These are phyloP conservation scores for Saccostrea cuccullata DNA, from an alignment of 1,140 invertebrate genomes.

Conservation along the genomic window DNA sequence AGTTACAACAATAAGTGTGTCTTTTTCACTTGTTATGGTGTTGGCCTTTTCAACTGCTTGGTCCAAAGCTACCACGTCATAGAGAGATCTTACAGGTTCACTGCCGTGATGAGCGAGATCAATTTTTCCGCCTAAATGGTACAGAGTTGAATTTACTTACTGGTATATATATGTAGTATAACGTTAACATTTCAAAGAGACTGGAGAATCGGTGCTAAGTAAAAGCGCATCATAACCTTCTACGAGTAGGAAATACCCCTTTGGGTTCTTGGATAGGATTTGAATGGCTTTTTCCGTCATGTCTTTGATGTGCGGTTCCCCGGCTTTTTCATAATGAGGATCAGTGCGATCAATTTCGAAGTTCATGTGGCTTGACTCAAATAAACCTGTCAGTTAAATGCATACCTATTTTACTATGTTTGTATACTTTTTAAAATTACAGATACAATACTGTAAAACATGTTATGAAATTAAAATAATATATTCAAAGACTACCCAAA, in stretches of 20 bases:
- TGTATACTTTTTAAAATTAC: neutral
- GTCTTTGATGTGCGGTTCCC: slow-evolving; percentile 84
- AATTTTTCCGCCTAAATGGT: slow-evolving; percentile 81
- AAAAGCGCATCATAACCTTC: slow-evolving; percentile 83
- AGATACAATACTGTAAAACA: neutral
- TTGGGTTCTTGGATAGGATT: slow-evolving; percentile 86
- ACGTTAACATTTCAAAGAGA: no score
- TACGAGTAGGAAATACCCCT: slow-evolving; percentile 93
- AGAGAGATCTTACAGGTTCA: slow-evolving; percentile 86
- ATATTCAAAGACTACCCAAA: slow-evolving; percentile 63
- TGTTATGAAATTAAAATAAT: neutral
- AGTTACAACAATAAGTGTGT: slow-evolving; percentile 93
- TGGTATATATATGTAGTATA: no score
- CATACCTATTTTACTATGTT: neutral
- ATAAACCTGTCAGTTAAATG: slow-evolving; percentile 79
- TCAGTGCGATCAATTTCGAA: slow-evolving; percentile 86
- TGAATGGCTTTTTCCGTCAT: slow-evolving; percentile 93
- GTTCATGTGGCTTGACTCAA: slow-evolving; percentile 87
- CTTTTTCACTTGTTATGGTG: slow-evolving; percentile 81
- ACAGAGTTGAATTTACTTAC: no score
- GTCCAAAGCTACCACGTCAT: slow-evolving; percentile 89
- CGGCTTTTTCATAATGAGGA: slow-evolving; percentile 80
- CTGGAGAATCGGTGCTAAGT: neutral
- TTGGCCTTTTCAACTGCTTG: slow-evolving; percentile 84
- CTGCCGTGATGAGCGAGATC: slow-evolving; percentile 94